Evolutionary conservation across 2,113 vertebrate genomes (phyloP).

Genomic region (Hystrix cristata): DNA sequence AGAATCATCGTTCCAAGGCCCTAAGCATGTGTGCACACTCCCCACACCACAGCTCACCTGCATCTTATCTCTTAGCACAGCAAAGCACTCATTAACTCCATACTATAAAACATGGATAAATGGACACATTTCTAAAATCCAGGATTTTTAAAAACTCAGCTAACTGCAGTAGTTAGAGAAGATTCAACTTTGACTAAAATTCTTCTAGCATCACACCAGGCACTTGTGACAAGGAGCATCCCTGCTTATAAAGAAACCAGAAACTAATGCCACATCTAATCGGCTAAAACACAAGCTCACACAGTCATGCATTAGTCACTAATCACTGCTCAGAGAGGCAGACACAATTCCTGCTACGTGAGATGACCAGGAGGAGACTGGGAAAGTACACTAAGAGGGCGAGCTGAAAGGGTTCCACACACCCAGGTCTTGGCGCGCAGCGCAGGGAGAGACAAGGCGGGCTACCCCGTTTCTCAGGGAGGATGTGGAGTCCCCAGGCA

Average conservation of each 20-base stretch:
- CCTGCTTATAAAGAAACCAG: constrained; percentile 13
- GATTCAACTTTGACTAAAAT: not conserved
- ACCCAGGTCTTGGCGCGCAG: not conserved
- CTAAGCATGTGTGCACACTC: not conserved
- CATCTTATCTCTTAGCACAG: not conserved
- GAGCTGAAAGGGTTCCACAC: not conserved
- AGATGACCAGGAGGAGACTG: not conserved
- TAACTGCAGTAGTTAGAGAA: constrained; percentile 42
- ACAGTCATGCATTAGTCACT: not conserved
- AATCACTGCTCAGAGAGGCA: not conserved
- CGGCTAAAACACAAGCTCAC: not conserved
- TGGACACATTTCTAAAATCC: constrained; percentile 52
- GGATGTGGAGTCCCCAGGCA: not conserved
- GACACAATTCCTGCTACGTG: not conserved
- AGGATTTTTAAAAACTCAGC: not conserved
- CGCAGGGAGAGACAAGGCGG: not conserved
- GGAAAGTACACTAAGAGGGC: not conserved
- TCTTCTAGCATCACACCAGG: not conserved
- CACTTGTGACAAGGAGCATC: not conserved
- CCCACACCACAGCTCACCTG: not conserved
- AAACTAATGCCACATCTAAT: not conserved
- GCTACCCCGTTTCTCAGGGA: not conserved
- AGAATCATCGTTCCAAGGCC: not conserved
- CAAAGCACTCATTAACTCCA: constrained; percentile 22
- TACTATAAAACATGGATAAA: constrained; percentile 1